phyloP scores from a whole-genome alignment of 1,140 invertebrate genomes.

The Cylas formicarius region DNA sequence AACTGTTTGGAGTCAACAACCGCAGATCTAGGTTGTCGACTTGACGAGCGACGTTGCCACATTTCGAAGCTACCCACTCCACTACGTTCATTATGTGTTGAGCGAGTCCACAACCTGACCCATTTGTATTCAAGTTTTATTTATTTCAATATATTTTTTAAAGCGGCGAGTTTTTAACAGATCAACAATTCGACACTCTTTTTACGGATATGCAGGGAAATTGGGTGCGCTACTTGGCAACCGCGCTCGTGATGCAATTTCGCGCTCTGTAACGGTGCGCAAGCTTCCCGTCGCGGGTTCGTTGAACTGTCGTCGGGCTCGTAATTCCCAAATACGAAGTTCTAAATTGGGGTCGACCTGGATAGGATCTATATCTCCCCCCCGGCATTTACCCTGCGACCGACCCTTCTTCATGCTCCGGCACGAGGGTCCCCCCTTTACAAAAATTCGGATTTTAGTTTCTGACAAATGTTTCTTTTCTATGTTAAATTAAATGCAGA shows the following conservation, averaged over 20 bases:
- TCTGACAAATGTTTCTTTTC: too few species aligned
- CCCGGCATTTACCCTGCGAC: background rate
- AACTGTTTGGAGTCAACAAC: slow-evolving; percentile 4
- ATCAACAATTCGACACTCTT: too few species aligned
- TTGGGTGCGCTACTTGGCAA: slow-evolving; percentile 1
- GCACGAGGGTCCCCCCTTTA: background rate
- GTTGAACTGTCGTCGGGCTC: slow-evolving; percentile 9
- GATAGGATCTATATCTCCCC: background rate
- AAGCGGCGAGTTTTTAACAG: too few species aligned
- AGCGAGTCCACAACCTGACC: too few species aligned
- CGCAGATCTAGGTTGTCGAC: slow-evolving; percentile 9
- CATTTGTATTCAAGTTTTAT: too few species aligned
- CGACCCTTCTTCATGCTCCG: background rate
- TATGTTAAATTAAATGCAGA: too few species aligned
- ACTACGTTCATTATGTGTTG: too few species aligned
- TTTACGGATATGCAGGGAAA: too few species aligned
- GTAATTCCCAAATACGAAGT: slow-evolving; percentile 12
- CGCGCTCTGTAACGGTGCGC: slow-evolving; percentile 12
- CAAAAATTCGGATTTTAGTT: too few species aligned
- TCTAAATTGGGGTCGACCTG: slow-evolving; percentile 12
- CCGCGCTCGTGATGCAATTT: slow-evolving; percentile 5
- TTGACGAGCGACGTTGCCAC: slow-evolving; percentile 1
- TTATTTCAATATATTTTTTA: too few species aligned
- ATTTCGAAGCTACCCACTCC: too few species aligned
- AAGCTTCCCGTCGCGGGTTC: slow-evolving; percentile 8